phyloP scores from a whole-genome alignment of 2,113 vertebrate genomes.

The Bos javanicus region DNA sequence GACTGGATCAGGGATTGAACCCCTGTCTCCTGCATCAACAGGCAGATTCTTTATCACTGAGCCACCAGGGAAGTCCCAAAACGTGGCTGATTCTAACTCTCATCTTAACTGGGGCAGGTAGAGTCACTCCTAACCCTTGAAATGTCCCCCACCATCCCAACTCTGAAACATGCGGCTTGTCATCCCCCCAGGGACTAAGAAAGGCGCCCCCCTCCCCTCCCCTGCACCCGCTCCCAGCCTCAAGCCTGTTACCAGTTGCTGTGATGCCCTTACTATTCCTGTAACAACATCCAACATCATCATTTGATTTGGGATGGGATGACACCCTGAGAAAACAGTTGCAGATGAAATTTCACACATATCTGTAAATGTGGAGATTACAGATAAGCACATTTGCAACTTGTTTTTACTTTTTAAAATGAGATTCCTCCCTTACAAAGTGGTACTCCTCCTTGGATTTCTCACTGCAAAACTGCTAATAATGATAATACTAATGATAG shows the following conservation, averaged over 20 bases:
- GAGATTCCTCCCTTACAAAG: slow-evolving; percentile 42
- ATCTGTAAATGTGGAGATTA: slow-evolving; percentile 61
- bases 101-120: background rate
- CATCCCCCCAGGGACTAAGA: background rate
- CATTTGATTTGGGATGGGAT: slow-evolving; percentile 44
- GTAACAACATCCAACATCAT: background rate
- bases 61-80: background rate
- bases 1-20: background rate
- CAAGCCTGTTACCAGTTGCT: background rate
- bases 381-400: slow-evolving; percentile 60
- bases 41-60: background rate
- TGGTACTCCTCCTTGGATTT: background rate
- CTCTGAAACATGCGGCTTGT: background rate
- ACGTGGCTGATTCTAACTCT: background rate
- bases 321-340: slow-evolving; percentile 63
- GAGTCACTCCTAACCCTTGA: background rate
- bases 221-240: background rate
- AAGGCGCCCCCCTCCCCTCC: background rate
- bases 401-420: slow-evolving; percentile 68
- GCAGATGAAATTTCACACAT: slow-evolving; percentile 73
- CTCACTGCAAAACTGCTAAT: background rate
- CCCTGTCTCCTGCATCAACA: background rate
- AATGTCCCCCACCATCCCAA: background rate
- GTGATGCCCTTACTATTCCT: background rate
- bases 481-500: background rate